Percentiles rank a stretch among this genome's conserved stretches.
Conservation (phyloP, 2,888 invertebrate species). For the Spodoptera littoralis region DNA sequence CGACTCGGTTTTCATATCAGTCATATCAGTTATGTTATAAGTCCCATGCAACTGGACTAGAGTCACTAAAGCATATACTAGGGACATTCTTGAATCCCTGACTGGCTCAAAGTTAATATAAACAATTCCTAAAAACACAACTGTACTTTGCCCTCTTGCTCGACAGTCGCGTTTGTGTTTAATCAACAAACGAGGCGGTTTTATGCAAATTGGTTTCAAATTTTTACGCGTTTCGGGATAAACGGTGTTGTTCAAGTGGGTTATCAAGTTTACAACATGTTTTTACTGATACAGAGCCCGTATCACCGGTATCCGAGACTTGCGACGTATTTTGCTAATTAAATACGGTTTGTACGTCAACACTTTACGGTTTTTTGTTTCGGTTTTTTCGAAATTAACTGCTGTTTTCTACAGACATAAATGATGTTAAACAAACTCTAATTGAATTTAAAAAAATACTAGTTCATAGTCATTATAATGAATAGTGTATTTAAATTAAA, state of each 20-base stretch:
- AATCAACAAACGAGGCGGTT: too few relatives aligned
- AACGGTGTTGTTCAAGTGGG: conserved; percentile 77
- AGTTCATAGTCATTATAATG: conserved; percentile 17
- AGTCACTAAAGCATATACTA: too few relatives aligned
- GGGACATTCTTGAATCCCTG: too few relatives aligned
- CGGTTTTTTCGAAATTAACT: neutral
- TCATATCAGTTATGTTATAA: too few relatives aligned
- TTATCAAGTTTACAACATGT: conserved; percentile 69
- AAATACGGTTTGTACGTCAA: conserved; percentile 2
- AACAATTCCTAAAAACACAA: too few relatives aligned
- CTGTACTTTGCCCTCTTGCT: too few relatives aligned
- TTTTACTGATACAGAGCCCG: conserved; percentile 34
- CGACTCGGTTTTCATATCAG: too few relatives aligned
- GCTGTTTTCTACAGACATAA: neutral
- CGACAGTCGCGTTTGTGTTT: too few relatives aligned
- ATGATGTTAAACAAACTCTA: neutral
- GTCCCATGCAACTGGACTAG: too few relatives aligned
- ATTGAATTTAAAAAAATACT: neutral
- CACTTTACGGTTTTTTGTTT: neutral
- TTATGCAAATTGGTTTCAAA: conserved; percentile 37
- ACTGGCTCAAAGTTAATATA: too few relatives aligned
- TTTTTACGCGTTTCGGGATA: conserved; percentile 78
- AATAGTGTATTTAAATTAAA: conserved; percentile 5
- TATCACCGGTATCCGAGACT: conserved; percentile 34
- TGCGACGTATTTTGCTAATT: conserved; percentile 18